Evolutionary conservation across 1,140 invertebrate genomes (phyloP).

Genomic region (Zaprionus gabonicus): DNA sequence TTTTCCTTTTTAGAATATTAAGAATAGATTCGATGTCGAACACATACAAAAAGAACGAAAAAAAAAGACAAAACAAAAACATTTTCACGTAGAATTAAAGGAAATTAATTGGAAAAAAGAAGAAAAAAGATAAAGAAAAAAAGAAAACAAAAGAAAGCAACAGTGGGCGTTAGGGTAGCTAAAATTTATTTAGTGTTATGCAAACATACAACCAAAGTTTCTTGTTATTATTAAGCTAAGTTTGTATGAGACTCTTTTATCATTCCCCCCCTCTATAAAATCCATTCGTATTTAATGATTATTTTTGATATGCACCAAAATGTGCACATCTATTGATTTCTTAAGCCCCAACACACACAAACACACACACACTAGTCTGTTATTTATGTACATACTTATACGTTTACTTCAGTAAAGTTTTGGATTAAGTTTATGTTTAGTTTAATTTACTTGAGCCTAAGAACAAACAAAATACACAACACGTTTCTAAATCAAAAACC

Average conservation of each 20-base stretch:
- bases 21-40: conserved; percentile 76
- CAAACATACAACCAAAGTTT: conserved; percentile 74
- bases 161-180: conserved; percentile 77
- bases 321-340: conserved; percentile 63
- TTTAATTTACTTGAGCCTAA: conserved; percentile 82
- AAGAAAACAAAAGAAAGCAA: conserved; percentile 7
- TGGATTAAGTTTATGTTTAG: conserved; percentile 74
- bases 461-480: conserved; percentile 60
- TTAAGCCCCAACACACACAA: conserved; percentile 46
- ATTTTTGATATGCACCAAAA: conserved; percentile 44
- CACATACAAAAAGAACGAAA: conserved; percentile 41
- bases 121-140: not conserved
- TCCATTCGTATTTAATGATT: conserved; percentile 13
- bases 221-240: conserved; percentile 70
- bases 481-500: conserved; percentile 38
- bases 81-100: conserved; percentile 54
- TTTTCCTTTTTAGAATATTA: conserved; percentile 53
- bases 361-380: conserved; percentile 76
- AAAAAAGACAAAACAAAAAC: conserved; percentile 37
- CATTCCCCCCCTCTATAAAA: not conserved
- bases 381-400: conserved; percentile 80
- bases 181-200: conserved; percentile 71
- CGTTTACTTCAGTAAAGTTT: conserved; percentile 54
- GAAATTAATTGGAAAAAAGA: conserved; percentile 35
- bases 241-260: conserved; percentile 63